Conservation (phyloP, 2,113 vertebrate species). For the Corapipo altera region DNA sequence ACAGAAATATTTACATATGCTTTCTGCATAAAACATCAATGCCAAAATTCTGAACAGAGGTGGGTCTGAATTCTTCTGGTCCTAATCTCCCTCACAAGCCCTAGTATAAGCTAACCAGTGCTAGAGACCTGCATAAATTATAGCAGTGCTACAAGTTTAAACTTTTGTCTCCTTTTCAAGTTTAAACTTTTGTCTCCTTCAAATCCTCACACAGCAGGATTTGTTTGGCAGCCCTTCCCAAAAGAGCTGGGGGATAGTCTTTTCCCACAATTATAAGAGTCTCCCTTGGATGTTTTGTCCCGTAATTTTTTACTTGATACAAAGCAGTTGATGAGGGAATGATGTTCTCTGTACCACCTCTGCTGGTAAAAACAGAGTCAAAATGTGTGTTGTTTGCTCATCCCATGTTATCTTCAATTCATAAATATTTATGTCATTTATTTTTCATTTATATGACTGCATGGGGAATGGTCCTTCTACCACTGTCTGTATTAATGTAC, state of each 20-base stretch:
- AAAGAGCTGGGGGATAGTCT: not conserved
- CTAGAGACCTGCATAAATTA: not conserved
- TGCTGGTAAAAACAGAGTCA: not conserved
- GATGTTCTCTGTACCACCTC: not conserved
- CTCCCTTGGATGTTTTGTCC: not conserved
- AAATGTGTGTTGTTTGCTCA: not conserved
- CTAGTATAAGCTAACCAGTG: not conserved
- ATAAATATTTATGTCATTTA: not conserved
- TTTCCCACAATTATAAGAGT: not conserved
- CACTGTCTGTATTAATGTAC: not conserved
- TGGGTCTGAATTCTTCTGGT: not conserved
- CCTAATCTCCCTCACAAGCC: not conserved
- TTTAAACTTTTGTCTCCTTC: not conserved
- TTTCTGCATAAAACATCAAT: not conserved
- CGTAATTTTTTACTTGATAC: not conserved
- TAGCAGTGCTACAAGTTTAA: not conserved
- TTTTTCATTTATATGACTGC: not conserved
- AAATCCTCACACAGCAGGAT: not conserved
- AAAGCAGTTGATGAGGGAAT: not conserved
- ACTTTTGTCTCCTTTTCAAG: not conserved
- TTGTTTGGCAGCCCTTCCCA: not conserved
- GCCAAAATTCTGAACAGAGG: not conserved
- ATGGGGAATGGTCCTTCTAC: not conserved
- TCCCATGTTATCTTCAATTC: not conserved
- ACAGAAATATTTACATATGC: not conserved